phyloP scores from a whole-genome alignment of 2,113 vertebrate species.

The Xiphias gladius region DNA sequence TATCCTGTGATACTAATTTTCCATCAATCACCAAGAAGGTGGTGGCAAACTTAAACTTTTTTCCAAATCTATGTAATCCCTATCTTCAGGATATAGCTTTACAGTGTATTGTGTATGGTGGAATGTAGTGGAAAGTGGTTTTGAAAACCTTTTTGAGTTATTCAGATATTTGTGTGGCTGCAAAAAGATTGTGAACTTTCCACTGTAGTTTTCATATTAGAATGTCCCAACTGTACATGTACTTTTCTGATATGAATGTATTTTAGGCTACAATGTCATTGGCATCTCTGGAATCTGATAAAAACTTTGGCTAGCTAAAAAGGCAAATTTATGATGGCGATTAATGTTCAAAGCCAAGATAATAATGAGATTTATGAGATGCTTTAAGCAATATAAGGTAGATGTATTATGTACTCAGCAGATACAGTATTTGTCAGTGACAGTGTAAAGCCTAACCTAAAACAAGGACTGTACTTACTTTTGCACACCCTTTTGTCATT shows the following conservation, averaged over 20 bases:
- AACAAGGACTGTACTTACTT: slow-evolving; percentile 37
- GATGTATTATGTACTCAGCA: neutral
- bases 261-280: slow-evolving; percentile 6
- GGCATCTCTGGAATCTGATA: neutral
- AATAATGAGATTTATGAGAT: neutral
- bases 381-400: neutral
- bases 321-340: neutral
- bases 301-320: neutral
- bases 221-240: neutral
- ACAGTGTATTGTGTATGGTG: neutral
- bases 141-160: neutral
- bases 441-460: slow-evolving; percentile 2
- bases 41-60: no score
- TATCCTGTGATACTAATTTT: neutral
- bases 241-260: slow-evolving; percentile 14
- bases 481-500: slow-evolving; percentile 46
- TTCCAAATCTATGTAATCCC: no score
- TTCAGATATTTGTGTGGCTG: neutral
- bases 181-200: slow-evolving; percentile 8
- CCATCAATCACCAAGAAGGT: neutral
- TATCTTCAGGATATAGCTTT: no score
- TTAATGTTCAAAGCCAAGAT: neutral
- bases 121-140: neutral
- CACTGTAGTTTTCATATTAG: neutral
- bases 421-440: neutral